Evolutionary conservation across 2,113 vertebrate species (phyloP).

Genomic region (Calyptommatus sinebrachiatus): DNA sequence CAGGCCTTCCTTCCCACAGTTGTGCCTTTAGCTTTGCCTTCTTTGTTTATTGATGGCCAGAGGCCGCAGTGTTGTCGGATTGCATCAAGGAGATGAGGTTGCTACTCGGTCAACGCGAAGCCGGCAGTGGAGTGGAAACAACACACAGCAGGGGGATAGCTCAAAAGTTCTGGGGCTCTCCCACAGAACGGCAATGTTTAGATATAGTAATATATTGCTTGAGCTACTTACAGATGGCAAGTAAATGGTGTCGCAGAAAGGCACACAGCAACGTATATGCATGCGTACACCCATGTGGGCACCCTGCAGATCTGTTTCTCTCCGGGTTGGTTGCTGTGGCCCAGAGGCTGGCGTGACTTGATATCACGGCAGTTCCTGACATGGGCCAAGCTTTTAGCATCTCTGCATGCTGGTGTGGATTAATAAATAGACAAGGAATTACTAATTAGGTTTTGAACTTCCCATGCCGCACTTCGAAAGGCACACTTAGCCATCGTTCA

Average conservation of each 20-base stretch:
- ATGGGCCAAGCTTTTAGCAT: no score
- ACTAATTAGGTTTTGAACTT: no score
- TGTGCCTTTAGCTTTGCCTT: background rate
- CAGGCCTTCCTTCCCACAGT: background rate
- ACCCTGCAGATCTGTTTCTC: background rate
- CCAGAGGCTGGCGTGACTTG: background rate
- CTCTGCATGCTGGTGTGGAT: no score
- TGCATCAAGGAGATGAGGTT: conserved; percentile 13
- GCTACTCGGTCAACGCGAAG: background rate
- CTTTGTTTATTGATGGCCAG: conserved; percentile 28
- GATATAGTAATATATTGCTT: background rate
- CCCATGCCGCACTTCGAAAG: no score
- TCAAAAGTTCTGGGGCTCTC: background rate
- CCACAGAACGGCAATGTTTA: background rate
- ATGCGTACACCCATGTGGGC: background rate
- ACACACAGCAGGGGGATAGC: background rate
- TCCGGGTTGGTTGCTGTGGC: no score
- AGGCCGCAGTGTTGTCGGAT: background rate
- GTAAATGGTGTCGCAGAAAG: no score
- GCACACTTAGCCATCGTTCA: no score
- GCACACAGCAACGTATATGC: background rate
- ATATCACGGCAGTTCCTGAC: no score
- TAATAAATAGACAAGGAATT: no score
- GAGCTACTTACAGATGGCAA: background rate
- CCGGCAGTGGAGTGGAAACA: background rate